Evolutionary conservation across 2,888 invertebrate genomes (phyloP).

Genomic region (Antheraea assamensis): DNA sequence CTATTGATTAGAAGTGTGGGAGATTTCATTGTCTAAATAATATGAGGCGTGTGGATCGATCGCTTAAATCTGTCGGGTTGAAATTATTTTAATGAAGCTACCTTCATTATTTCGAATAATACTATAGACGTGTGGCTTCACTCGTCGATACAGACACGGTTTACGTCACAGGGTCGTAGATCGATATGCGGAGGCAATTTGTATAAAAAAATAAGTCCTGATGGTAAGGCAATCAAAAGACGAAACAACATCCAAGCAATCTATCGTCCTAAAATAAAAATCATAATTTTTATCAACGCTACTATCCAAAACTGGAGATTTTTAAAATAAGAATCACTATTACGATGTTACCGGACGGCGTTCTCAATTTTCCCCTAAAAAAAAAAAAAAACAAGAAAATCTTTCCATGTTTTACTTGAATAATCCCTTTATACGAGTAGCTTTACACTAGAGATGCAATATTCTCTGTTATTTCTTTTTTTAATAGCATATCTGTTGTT

Average conservation of each 20-base stretch:
- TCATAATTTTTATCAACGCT: neutral
- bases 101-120: neutral
- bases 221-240: neutral
- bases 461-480: no score
- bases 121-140: neutral
- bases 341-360: neutral
- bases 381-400: no score
- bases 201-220: neutral
- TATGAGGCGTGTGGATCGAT: neutral
- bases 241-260: neutral
- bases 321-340: neutral
- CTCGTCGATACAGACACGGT: constrained; percentile 22
- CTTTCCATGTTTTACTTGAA: no score
- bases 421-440: no score
- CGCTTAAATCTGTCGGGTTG: no score
- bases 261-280: neutral
- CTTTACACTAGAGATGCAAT: no score
- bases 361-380: no score
- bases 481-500: no score
- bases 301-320: neutral
- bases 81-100: neutral
- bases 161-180: constrained; percentile 37
- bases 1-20: neutral
- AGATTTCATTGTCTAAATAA: neutral
- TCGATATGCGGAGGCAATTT: constrained; percentile 29